phyloP scores from a whole-genome alignment of 1,140 invertebrate genomes.

The Brachionus paranguensis region DNA sequence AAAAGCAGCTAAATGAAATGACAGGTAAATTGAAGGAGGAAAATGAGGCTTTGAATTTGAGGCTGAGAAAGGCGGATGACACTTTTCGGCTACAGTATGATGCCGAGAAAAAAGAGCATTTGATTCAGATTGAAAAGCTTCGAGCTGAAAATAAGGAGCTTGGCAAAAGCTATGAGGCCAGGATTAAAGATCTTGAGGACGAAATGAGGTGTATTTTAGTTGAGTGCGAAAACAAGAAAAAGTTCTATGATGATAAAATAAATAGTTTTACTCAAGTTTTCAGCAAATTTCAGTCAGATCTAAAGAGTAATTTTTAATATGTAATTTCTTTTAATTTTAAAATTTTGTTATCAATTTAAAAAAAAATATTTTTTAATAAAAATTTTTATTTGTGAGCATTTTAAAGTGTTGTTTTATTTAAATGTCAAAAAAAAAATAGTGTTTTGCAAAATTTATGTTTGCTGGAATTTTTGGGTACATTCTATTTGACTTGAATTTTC shows the following conservation, averaged over 20 bases:
- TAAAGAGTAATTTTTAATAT: conserved; percentile 20
- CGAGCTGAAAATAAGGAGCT: neutral
- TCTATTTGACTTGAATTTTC: too few species aligned
- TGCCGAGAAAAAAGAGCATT: conserved; percentile 30
- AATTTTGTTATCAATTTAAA: conserved; percentile 23
- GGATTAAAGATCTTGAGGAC: neutral
- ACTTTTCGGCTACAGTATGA: conserved; percentile 26
- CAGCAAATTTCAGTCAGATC: conserved; percentile 26
- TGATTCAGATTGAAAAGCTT: neutral
- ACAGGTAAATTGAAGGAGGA: neutral
- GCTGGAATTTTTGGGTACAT: too few species aligned
- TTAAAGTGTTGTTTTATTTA: too few species aligned
- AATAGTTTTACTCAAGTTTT: conserved; percentile 26
- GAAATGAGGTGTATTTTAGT: conserved; percentile 30
- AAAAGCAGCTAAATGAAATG: neutral
- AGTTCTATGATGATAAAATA: conserved; percentile 37
- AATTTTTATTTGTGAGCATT: neutral
- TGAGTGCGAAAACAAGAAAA: conserved; percentile 24
- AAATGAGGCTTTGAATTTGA: neutral
- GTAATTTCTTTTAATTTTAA: neutral
- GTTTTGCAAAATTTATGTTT: too few species aligned
- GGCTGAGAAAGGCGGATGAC: conserved; percentile 15
- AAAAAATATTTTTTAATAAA: neutral
- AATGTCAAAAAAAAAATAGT: too few species aligned
- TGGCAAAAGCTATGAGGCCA: neutral